Evolutionary conservation across 2,113 vertebrate species (phyloP), one percentile per base, ranked within the genome.

Genomic region (Oreochromis aureus): DNA sequence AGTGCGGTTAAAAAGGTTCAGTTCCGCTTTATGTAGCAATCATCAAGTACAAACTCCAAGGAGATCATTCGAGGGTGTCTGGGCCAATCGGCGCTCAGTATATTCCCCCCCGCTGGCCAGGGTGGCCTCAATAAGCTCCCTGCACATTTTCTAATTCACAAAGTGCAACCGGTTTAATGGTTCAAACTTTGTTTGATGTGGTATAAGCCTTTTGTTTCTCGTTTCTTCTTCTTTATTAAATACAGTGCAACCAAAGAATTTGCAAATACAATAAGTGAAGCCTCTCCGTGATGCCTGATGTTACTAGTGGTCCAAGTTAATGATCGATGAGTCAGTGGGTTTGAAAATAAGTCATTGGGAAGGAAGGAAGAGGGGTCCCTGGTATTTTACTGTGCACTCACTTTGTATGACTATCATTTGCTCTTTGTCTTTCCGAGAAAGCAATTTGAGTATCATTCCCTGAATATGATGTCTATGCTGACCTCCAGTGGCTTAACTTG

Each of bases 51-150:
- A 82, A 94, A 93, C 89, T 95, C 93, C 91, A 80, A 88, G 85
- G 84, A 24, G 93, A 96, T 96, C 96, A 92, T 96, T 95, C 96
- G 96, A 96, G 91, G 18, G 54, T 76, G 59, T 89, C 44, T 93
- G 91, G 84, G 85, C 92, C 95, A 89, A 95, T 92, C 58, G 79
- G 92, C 32, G 88, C 19, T 6, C 87, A 92, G 27, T 27, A 27
- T 27, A 27, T 27, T 27, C 27, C 46, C 34, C 32, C 5, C 4
- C 53, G 7, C 90, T 81, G 73, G 32, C 84, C 69, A 58, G 84
- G 36, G 86, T 66, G 88, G 91, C 91, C 61, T 87, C 88, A 89
- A 39, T 32, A 10, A 54, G n/a, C 85, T 53, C 79, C 56, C 2
- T 48, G 71, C 44, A 30, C 71, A 48, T 76, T 51, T 51, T 78